A percentile compares a stretch with the other conserved stretches of the same genome.
These are phyloP conservation scores for Trichopria drosophilae DNA, from an alignment of 2,888 invertebrate genomes.

Conservation along the genomic window DNA sequence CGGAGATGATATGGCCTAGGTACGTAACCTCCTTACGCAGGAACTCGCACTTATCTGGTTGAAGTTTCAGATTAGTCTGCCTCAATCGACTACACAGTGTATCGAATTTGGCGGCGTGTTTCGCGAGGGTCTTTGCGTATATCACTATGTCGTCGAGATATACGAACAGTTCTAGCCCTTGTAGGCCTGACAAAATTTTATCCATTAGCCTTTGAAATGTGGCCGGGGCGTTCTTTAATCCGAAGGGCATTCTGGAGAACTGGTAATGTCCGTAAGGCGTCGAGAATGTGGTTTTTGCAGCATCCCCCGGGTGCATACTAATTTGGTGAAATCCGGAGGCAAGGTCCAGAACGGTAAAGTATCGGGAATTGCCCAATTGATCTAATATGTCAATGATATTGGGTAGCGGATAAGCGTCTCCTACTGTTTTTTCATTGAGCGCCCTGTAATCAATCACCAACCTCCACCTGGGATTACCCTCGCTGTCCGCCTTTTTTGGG, in stretches of 20 bases:
- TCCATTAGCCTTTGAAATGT: conserved; percentile 22
- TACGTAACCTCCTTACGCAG: conserved; percentile 23
- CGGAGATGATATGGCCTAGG: conserved; percentile 30
- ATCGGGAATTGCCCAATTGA: conserved; percentile 4
- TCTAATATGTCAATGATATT: conserved; percentile 7
- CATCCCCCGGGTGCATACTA: conserved; percentile 3
- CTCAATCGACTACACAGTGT: conserved; percentile 18
- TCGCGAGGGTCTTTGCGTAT: too few species aligned
- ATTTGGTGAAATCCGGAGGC: conserved; percentile 7
- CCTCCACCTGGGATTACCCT: too few species aligned
- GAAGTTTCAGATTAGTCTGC: conserved; percentile 15
- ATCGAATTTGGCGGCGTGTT: conserved; percentile 22
- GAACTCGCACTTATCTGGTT: conserved; percentile 28
- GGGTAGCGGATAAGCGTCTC: conserved; percentile 10
- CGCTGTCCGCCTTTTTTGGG: conserved; percentile 2
- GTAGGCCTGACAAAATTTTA: not conserved
- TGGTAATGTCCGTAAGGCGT: conserved; percentile 10
- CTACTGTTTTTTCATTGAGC: conserved; percentile 1
- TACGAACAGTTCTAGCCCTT: conserved; percentile 14
- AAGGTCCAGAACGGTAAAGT: conserved; percentile 6
- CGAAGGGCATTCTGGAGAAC: conserved; percentile 8
- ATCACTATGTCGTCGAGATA: conserved; percentile 30
- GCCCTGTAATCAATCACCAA: conserved; percentile 16
- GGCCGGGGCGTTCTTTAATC: conserved; percentile 11
- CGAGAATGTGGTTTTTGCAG: conserved; percentile 7